Conservation (phyloP, 2,113 vertebrate species). For the Crotalus helleri region DNA sequence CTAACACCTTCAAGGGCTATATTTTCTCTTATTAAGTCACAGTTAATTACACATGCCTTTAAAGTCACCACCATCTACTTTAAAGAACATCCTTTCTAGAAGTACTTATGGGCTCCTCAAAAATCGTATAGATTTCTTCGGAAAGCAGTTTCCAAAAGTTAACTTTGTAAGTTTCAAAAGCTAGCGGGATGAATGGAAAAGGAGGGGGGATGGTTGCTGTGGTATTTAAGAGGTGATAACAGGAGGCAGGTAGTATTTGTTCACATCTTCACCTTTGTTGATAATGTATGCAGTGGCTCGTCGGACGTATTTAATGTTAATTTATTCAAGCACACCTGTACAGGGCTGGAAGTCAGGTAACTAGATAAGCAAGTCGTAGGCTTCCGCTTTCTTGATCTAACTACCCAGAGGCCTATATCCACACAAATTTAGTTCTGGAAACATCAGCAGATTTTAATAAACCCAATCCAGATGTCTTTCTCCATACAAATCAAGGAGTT, state of each 20-base stretch:
- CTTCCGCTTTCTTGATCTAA: constrained; percentile 61
- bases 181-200: constrained; percentile 45
- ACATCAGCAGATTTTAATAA: constrained; percentile 76
- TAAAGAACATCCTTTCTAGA: constrained; percentile 49
- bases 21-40: constrained; percentile 13
- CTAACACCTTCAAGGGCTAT: constrained; percentile 36
- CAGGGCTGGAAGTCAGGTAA: constrained; percentile 79
- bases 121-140: constrained; percentile 40
- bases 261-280: constrained; percentile 78
- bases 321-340: constrained; percentile 85
- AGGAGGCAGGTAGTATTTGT: constrained; percentile 72
- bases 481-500: constrained; percentile 69
- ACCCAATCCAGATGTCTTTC: constrained; percentile 70
- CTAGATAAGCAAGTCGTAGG: constrained; percentile 58
- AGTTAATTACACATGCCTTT: constrained; percentile 52
- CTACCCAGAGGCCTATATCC: constrained; percentile 63
- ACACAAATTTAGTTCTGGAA: constrained; percentile 67
- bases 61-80: constrained; percentile 38
- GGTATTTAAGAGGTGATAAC: constrained; percentile 74
- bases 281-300: constrained; percentile 90
- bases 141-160: constrained; percentile 56
- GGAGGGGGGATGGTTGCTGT: constrained; percentile 53
- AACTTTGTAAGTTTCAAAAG: constrained; percentile 52
- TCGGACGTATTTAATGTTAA: constrained; percentile 83
- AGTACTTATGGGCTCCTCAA: constrained; percentile 30